Base-by-base conservation (phyloP, 2,797 vertebrate genomes). In the Tadarida brasiliensis region DNA sequence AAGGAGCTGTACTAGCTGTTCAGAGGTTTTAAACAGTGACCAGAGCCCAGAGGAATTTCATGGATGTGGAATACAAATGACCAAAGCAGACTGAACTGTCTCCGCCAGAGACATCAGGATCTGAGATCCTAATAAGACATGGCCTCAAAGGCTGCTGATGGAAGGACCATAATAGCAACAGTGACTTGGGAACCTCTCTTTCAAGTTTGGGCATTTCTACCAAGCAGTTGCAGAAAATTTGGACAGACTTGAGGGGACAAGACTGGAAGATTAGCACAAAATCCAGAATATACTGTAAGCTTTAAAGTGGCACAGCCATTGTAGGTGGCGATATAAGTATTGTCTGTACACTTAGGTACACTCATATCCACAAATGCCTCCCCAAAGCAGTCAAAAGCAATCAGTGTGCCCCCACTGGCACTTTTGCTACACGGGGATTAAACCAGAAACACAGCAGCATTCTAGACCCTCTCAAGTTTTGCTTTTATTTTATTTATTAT, bases 81-180 rank as follows among this genome's bases (percentile, higher is more conserved):
- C 2, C n/a, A 22, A 30, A 67, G 33, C 33, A 67, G 20, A 91
- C 0, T 44, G 10, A 92, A 84, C 12, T 67, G 24, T 74, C 33
- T 91, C 74, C 30, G 11, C 24, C 39, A n/a, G 56, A 54, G 65
- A 17, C 81, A 77, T 76, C 35, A 63, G 54, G 30, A 54, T 20
- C 39, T 7, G 17, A 74, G 24, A 63, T 90, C 57, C 54, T 65
- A 49, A 33, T 26, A 67, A 73, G 33, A 68, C 0, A 11, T 10
- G 11, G 28, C 5, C 15, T 74, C 33, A 3, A n/a, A 49, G 26
- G 2, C 7, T 74, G 67, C 54, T 33, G n/a, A 19, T 26, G 22
- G 16, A 89, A 68, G 22, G 35, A 54, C 8, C 3, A 0, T 0
- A 51, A 0, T 0, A 51, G 4, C 1, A 24, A 35, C 0, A n/a